These are phyloP conservation scores for Lasaia peninsularis DNA, from an alignment of 1,140 invertebrate genomes.

Conservation along the genomic window DNA sequence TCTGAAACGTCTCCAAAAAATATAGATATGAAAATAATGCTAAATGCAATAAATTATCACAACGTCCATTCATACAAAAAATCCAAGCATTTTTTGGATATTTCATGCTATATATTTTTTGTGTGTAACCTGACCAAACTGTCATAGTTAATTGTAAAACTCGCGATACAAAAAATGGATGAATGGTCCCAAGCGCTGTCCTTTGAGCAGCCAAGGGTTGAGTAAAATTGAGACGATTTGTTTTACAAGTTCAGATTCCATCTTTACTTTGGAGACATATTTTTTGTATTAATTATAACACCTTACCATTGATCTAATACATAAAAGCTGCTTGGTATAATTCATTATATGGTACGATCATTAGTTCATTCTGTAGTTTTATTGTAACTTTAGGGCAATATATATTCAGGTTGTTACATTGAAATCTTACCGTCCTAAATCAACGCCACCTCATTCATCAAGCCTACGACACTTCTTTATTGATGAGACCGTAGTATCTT, in stretches of 20 bases:
- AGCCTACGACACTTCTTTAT: slow-evolving; percentile 44
- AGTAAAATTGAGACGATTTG: slow-evolving; percentile 64
- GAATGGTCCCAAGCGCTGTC: slow-evolving; percentile 45
- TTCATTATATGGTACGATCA: slow-evolving; percentile 15
- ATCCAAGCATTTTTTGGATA: slow-evolving; percentile 8
- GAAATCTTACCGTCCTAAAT: slow-evolving; percentile 57
- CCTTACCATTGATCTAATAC: slow-evolving; percentile 37
- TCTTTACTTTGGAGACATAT: slow-evolving; percentile 48
- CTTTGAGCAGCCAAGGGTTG: slow-evolving; percentile 55
- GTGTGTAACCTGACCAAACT: slow-evolving; percentile 59
- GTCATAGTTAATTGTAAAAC: slow-evolving; percentile 58
- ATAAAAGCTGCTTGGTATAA: slow-evolving; percentile 26
- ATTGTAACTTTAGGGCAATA: slow-evolving; percentile 44
- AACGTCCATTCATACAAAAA: slow-evolving; percentile 30
- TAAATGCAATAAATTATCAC: slow-evolving; percentile 58
- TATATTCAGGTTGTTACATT: slow-evolving; percentile 43
- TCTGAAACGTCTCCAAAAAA: slow-evolving; percentile 51
- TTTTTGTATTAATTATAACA: slow-evolving; percentile 56
- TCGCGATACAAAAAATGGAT: slow-evolving; percentile 53
- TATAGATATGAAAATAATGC: slow-evolving; percentile 63
- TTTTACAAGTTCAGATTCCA: slow-evolving; percentile 61
- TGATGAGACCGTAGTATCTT: slow-evolving; percentile 21
- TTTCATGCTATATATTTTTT: slow-evolving; percentile 40
- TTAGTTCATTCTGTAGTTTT: slow-evolving; percentile 48
- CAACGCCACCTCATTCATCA: slow-evolving; percentile 58